phyloP scores from a whole-genome alignment of 64 coral and sea anemone species.

The Montipora capricornis region DNA sequence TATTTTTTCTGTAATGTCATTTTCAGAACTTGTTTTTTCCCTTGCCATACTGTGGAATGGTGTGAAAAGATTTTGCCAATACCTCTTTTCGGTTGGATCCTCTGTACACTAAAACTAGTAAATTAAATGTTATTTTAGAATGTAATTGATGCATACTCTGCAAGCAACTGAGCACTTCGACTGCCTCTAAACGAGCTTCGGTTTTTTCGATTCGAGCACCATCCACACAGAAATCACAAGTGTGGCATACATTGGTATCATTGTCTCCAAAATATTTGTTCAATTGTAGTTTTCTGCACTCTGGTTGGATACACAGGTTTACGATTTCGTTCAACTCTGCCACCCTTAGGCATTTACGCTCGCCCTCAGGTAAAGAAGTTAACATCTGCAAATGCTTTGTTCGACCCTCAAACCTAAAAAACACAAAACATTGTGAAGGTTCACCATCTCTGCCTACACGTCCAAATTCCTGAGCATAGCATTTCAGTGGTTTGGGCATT shows the following conservation, averaged over 20 bases:
- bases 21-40: too few species aligned
- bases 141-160: too few species aligned
- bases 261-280: conserved; percentile 17
- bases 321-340: conserved; percentile 16
- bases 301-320: background rate
- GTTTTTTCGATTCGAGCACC: background rate
- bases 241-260: background rate
- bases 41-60: too few species aligned
- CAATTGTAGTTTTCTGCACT: background rate
- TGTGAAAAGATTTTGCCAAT: too few species aligned
- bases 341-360: background rate
- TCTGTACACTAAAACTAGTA: too few species aligned
- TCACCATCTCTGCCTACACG: conserved; percentile 53
- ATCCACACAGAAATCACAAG: conserved; percentile 23
- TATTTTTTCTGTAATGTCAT: too few species aligned
- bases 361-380: background rate
- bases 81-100: too few species aligned
- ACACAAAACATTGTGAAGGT: conserved; percentile 30
- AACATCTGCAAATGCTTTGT: conserved; percentile 30
- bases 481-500: conserved; percentile 52
- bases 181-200: too few species aligned
- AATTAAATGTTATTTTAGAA: too few species aligned
- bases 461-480: conserved; percentile 56
- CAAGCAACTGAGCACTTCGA: too few species aligned
- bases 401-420: conserved; percentile 57